Evolutionary conservation across 2,113 vertebrate genomes (phyloP).

Genomic region (Galbula dea): DNA sequence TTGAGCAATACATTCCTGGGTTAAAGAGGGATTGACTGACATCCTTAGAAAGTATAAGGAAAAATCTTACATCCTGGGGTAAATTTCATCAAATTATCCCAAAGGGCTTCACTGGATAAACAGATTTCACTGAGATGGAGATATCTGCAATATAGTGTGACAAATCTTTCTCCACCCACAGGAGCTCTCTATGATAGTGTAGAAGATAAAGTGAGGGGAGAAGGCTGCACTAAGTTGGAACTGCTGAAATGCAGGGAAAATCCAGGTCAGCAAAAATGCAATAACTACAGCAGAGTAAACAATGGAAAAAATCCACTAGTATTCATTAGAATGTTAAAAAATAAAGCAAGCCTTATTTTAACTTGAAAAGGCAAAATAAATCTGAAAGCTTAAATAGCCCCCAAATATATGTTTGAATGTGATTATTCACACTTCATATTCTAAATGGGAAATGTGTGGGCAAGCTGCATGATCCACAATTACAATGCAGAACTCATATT

Average conservation of each 20-base stretch:
- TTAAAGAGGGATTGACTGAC: not conserved
- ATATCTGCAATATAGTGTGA: not conserved
- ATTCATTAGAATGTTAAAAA: not conserved
- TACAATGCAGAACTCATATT: not conserved
- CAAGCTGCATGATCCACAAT: constrained; percentile 8
- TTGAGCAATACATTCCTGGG: not conserved
- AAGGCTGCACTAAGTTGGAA: not conserved
- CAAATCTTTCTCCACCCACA: not conserved
- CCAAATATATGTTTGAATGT: not conserved
- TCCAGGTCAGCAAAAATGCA: constrained; percentile 17
- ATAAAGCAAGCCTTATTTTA: not conserved
- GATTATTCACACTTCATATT: not conserved
- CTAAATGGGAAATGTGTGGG: not conserved
- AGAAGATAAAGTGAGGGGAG: not conserved
- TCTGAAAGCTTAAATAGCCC: not conserved
- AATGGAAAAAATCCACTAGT: not conserved
- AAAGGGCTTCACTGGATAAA: not conserved
- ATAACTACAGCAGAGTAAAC: not conserved
- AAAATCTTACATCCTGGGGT: not conserved
- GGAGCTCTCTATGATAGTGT: not conserved
- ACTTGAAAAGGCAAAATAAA: not conserved
- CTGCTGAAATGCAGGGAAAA: not conserved
- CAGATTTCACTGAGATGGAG: not conserved
- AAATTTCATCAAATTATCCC: not conserved
- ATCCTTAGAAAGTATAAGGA: not conserved